Evolutionary conservation across 2,888 invertebrate genomes (phyloP).

Genomic region (Anoplius nigerrimus): DNA sequence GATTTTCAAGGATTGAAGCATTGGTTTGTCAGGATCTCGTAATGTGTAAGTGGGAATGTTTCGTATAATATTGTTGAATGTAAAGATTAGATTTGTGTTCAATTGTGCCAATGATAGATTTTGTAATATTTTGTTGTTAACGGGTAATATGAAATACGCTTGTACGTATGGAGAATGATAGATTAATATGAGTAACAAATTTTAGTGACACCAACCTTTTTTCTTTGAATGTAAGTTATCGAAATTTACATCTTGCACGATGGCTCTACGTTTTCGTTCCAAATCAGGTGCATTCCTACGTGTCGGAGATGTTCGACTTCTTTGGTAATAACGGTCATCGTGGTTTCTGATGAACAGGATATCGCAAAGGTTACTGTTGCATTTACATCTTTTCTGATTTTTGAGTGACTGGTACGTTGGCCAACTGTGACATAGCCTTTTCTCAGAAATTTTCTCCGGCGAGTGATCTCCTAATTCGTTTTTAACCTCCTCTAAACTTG

Average conservation of each 20-base stretch:
- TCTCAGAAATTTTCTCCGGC: constrained; percentile 10
- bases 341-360: constrained; percentile 55
- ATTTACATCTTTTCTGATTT: constrained; percentile 13
- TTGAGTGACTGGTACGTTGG: constrained; percentile 39
- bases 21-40: no score
- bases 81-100: no score
- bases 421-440: constrained; percentile 57
- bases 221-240: no score
- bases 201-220: no score
- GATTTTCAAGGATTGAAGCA: no score
- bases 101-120: no score
- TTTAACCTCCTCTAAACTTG: constrained; percentile 53
- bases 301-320: constrained; percentile 19
- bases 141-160: no score
- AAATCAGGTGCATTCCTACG: not conserved
- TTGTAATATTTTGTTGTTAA: no score
- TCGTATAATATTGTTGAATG: no score
- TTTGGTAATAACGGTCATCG: constrained; percentile 14
- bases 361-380: constrained; percentile 53
- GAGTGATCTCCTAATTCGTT: constrained; percentile 49
- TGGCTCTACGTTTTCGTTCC: not conserved
- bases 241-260: not conserved
- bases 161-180: no score
- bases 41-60: no score
- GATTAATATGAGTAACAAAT: no score